Base-by-base conservation (phyloP, 2,113 vertebrate genomes). In the Phyllostomus hastatus region DNA sequence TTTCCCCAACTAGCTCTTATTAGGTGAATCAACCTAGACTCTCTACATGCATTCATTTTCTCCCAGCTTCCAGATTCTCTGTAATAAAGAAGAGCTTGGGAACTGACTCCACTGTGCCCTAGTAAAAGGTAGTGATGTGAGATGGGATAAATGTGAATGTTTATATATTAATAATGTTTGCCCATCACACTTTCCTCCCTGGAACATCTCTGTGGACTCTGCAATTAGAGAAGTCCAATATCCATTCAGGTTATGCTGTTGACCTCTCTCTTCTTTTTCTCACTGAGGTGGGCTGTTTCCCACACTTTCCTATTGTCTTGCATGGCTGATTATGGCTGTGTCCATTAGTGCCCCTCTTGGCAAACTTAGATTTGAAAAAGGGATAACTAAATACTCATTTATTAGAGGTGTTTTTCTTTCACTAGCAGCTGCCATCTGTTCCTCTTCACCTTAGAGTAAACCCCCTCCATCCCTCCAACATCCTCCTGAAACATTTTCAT, bases 301-400 rank as follows among this genome's bases (percentile, higher is more conserved):
- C 10, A 1, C 24, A 52, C 61, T 79, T 73, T 75, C 57, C 48
- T 48, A 15, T 14, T 31, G 14, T 78, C 50, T 38, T 79, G n/a
- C 50, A 46, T 7, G 19, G 9, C 26, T 79, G 41, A 66, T 59
- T 80, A 75, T 35, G 38, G n/a, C 43, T 79, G 24, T 84, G 48
- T 76, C 72, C 86, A 93, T 92, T 80, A 93, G 82, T 50, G 24
- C 38, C 50, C 31, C 38, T 82, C 10, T 90, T 79, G 48, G 72
- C 64, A 95, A 80, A 95, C 67, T 90, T 79, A 17, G 22, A 64
- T 83, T 95, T 81, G 3, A 76, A 95, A 97, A 95, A 96, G 70
- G 26, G 35, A 4, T 86, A 92, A 93, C 80, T 94, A 95, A 94
- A 83, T 84, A 76, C 82, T 76, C 90, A 90, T 92, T 91, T 95